Evolutionary conservation across 1,140 invertebrate genomes (phyloP), one percentile per base, ranked within the genome.

Genomic region (Bombus confusus): DNA sequence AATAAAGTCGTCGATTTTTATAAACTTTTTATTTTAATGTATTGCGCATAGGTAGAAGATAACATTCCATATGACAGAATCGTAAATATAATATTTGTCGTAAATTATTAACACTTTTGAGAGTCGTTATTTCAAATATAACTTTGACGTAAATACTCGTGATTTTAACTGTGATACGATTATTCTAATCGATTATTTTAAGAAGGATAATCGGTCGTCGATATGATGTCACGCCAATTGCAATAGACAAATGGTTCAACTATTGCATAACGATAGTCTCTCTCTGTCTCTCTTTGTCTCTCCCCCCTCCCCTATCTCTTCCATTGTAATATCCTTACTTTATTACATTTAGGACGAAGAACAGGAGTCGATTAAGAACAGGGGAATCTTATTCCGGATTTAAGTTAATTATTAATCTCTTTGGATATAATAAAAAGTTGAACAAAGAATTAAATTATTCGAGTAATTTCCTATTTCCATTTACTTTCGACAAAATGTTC

Each of bases 141-240:
- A 0, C 6, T 52, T 22, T 52, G 5, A 22, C 18, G 47, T 0
- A 18, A 52, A 52, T 52, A 52, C 47, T 22, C 18, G 47, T 52
- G 18, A 37, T 34, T 34, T 37, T 39, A 69, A 22, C n/a, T 28
- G 31, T 66, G 59, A 74, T 39, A 39, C 71, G 28, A 62, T 69
- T 72, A 59, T 69, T 86, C 4, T 22, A 59, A 72, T 64, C 78
- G 41, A 62, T 69, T 72, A 59, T 71, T 86, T 22, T 8, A 43
- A 62, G 47, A 75, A 43, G 28, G 71, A 75, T 59, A 86, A 75
- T 57, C 59, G 71, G 77, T 82, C 68, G 81, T 52, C 59, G 69
- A 79, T 84, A 79, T 41, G 75, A 79, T 77, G 86, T 77, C 47
- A 64, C 72, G 68, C 39, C 82, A 87, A 87, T 87, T 87, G 82